Evolutionary conservation across 2,888 invertebrate species (phyloP), one percentile per base, ranked within the genome.

Genomic region (Stenolophus ochropezus): DNA sequence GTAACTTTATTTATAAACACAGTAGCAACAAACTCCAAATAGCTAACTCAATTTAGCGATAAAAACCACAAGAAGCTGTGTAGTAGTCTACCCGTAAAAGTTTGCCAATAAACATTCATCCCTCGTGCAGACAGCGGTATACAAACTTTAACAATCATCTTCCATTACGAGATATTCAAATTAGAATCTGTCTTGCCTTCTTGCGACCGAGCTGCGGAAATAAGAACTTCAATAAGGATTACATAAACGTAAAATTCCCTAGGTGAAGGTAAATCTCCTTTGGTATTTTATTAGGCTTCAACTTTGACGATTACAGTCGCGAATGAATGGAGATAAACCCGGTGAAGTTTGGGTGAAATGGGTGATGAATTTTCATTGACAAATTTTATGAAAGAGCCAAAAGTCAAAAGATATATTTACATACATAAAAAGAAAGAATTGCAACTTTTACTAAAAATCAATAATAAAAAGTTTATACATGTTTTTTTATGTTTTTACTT

Each of bases 161-260:
- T 21, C 61, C 11, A 25, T 61, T 61, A 61, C 5, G 25, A 61
- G 25, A 61, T 61, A 61, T 61, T 61, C 61, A 61, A 61, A 61
- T 61, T 61, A 61, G 61, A 61, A 11, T 25, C 25, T 61, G 61
- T 61, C 23, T 42, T 23, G 25, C 14, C 25, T 56, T 25, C 56
- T 21, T 51, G 56, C 16, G 3, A 11, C 51, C 1, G 16, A 51
- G 16, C 25, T 61, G 11, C 5, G 61, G 25, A 61, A 61, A 61
- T 11, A 58, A 58, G 56, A 58, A 14, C 25, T 61, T n/a, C 14
- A 61, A 61, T 61, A 61, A 23, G 25, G 61, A 61, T 61, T 61
- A 61, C n/a, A 61, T 61, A 61, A 42, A 61, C 61, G 23, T 61
- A 61, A 61, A 61, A 61, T 61, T 61, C 25, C 25, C 14, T 61